These are phyloP conservation scores for Scalopus aquaticus DNA, from an alignment of 2,113 vertebrate genomes.

Conservation along the genomic window DNA sequence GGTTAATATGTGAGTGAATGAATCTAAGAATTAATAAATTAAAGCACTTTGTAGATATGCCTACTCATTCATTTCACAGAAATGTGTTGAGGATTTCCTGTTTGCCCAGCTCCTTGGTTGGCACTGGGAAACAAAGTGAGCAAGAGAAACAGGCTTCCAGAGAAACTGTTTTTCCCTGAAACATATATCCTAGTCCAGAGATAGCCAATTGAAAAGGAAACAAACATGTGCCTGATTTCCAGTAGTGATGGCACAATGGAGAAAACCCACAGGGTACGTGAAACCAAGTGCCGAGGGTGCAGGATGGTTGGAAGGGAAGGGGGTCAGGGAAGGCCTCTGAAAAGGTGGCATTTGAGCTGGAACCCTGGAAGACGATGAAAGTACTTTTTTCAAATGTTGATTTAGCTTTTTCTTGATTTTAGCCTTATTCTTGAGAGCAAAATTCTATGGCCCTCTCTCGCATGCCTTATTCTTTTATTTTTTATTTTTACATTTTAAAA, in stretches of 20 bases:
- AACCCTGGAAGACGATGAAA: not conserved
- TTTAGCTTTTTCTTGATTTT: not conserved
- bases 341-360: not conserved
- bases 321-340: not conserved
- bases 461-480: too few species aligned
- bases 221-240: not conserved
- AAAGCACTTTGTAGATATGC: not conserved
- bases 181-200: not conserved
- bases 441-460: not conserved
- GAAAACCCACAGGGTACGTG: not conserved
- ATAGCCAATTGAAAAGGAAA: not conserved
- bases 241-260: too few species aligned
- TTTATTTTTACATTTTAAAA: too few species aligned
- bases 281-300: not conserved
- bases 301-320: not conserved
- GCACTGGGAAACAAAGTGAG: not conserved
- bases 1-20: not conserved
- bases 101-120: not conserved
- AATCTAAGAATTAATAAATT: not conserved
- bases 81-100: not conserved
- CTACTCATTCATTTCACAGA: not conserved
- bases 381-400: not conserved
- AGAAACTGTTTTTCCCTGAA: not conserved
- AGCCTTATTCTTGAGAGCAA: not conserved
- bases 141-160: not conserved